phyloP scores from a whole-genome alignment of 2,888 invertebrate species.

The Petrolisthes manimaculis region DNA sequence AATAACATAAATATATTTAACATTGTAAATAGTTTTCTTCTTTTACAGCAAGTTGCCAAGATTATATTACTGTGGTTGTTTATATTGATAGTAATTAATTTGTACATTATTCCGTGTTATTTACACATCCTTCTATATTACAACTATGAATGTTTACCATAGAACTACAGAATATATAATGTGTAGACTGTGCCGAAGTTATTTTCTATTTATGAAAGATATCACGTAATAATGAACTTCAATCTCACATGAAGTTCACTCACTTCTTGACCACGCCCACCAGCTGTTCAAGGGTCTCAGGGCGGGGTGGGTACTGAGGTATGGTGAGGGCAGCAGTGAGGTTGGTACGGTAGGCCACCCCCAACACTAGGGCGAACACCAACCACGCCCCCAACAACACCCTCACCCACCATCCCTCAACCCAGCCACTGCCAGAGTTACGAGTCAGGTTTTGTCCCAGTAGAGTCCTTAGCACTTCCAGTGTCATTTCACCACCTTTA shows the following conservation, averaged over 20 bases:
- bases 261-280: conserved; percentile 24
- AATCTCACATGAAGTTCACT: not conserved
- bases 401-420: not conserved
- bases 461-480: conserved; percentile 12
- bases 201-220: no score
- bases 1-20: no score
- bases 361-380: conserved; percentile 31
- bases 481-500: not conserved
- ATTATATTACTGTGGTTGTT: no score
- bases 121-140: no score
- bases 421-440: not conserved
- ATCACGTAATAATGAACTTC: no score
- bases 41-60: no score
- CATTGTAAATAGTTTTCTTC: no score
- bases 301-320: conserved; percentile 37
- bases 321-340: conserved; percentile 39
- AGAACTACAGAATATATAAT: no score
- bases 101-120: no score
- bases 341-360: conserved; percentile 33
- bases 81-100: no score
- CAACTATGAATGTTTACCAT: no score
- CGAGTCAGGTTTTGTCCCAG: conserved; percentile 17
- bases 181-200: no score
- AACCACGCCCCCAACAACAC: conserved; percentile 38
- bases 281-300: conserved; percentile 31